A percentile compares a stretch with the other conserved stretches of the same genome.
Evolutionary conservation across 2,888 invertebrate genomes (phyloP).

Genomic region (Carabus problematicus): DNA sequence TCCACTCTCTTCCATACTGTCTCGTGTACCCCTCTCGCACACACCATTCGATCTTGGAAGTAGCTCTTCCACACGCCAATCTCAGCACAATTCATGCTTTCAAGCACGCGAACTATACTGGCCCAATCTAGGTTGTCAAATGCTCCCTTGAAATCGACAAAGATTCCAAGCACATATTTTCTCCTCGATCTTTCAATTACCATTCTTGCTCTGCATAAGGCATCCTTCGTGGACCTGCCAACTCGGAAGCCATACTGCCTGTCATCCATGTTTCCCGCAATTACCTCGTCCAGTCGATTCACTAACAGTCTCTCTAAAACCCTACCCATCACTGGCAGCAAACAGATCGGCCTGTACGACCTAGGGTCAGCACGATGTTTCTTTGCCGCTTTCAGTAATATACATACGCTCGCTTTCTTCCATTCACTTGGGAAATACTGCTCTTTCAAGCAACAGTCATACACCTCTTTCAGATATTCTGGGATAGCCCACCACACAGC

Average conservation of each 20-base stretch:
- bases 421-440: slow-evolving; percentile 5
- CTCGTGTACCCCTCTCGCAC: too few species aligned
- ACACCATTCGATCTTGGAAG: too few species aligned
- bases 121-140: too few species aligned
- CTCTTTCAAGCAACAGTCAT: slow-evolving; percentile 13
- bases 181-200: too few species aligned
- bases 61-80: too few species aligned
- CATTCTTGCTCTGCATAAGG: neutral
- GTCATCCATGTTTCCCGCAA: neutral
- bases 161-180: too few species aligned
- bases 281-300: neutral
- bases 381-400: neutral
- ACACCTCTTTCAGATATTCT: slow-evolving; percentile 15
- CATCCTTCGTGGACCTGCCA: slow-evolving; percentile 39
- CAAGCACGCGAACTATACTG: too few species aligned
- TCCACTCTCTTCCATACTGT: too few species aligned
- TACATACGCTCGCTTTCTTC: slow-evolving; percentile 4
- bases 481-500: slow-evolving; percentile 16
- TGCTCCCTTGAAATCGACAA: too few species aligned
- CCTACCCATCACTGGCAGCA: slow-evolving; percentile 32
- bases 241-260: slow-evolving; percentile 40
- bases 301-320: slow-evolving; percentile 38
- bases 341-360: slow-evolving; percentile 32
- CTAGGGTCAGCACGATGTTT: neutral
- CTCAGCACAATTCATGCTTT: too few species aligned